Base-by-base conservation (phyloP, 2,113 vertebrate species). In the Macrotus californicus region DNA sequence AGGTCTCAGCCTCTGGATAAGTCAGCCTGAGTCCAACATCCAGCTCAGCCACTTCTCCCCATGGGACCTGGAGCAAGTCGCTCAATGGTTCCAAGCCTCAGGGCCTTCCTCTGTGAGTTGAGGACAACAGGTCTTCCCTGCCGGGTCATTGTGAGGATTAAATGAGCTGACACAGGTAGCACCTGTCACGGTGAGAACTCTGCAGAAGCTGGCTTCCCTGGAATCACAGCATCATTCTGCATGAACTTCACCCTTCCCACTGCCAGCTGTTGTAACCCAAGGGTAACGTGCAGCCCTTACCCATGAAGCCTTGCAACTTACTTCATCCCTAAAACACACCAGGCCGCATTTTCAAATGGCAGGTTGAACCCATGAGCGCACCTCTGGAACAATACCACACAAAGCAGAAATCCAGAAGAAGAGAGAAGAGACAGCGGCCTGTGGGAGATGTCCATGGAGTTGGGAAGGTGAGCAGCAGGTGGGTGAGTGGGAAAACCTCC, bases 181-280 rank as follows among this genome's bases (percentile, higher is more conserved):
- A 0, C 31, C 67, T 43, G 39, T 29, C 46, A 36, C 56, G 29
- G 6, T 12, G 12, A 18, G 46, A 0, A 16, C 54, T n/a, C 46
- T 15, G 14, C 13, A 52, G 59, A 41, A 1, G 4, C 7, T 15
- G 36, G 36, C 54, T 72, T 82, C 21, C 5, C 5, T 21, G 5
- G 31, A 18, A 43, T 22, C 15, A 3, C 4, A 6, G 41, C 7
- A 18, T 15, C 43, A 5, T 31, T 13, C 31, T 14, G 39, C 36
- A 6, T 6, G 22, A 56, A 36, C 41, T 12, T 7, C 52, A 46
- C 31, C 85, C 56, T 41, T 5, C 11, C 26, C 75, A 26, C 29
- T 5, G 24, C 88, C 10, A 9, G 39, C 48, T 56, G 18, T 6
- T 12, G 41, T 1, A 0, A 34, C 24, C 59, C 0, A 0, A 3